A percentile compares a stretch with the other conserved stretches of the same genome.
Conservation (phyloP, 2,113 vertebrate genomes). For the Calyptommatus sinebrachiatus region DNA sequence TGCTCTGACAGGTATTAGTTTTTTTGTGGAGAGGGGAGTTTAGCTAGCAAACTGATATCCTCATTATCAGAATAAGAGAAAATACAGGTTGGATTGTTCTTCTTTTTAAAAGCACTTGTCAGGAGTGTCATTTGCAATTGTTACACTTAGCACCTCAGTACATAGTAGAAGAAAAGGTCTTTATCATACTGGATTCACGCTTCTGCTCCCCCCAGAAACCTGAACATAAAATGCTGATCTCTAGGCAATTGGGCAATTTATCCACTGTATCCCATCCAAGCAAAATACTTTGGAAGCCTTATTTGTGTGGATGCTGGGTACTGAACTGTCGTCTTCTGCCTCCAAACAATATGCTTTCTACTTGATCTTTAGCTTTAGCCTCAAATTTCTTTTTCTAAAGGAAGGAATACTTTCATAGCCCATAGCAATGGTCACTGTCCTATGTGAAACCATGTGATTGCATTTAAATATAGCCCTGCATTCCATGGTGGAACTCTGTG, state of each 20-base stretch:
- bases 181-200: neutral
- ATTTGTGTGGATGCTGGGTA: too few relatives aligned
- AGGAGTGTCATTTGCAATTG: neutral
- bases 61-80: neutral
- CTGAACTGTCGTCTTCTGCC: neutral
- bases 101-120: neutral
- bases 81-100: neutral
- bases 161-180: neutral
- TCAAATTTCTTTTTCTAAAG: neutral
- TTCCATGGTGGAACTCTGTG: neutral
- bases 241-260: neutral
- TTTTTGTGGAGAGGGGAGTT: too few relatives aligned
- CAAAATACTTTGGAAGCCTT: neutral
- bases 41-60: neutral
- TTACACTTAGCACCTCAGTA: neutral
- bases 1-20: too few relatives aligned
- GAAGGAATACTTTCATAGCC: neutral
- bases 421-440: neutral
- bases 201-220: neutral
- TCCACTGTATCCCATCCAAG: neutral
- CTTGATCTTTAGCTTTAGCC: neutral
- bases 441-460: neutral
- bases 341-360: neutral
- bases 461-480: neutral
- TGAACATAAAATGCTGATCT: neutral